A percentile compares a stretch with the other conserved stretches of the same genome.
Conservation (phyloP, 2,113 vertebrate genomes). For the Nannobrachium achirus region DNA sequence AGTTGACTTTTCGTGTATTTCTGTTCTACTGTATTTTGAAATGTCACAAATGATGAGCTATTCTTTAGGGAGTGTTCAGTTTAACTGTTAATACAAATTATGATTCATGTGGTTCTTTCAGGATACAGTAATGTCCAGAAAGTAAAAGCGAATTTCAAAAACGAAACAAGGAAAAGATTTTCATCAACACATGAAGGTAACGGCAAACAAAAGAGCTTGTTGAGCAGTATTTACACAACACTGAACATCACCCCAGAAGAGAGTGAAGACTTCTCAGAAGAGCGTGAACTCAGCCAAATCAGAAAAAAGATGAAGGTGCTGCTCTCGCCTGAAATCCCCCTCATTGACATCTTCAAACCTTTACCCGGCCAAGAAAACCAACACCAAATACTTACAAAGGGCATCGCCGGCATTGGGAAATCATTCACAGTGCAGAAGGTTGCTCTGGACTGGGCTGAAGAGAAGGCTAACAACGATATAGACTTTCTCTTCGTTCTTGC, state of each 20-base stretch:
- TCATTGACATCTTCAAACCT: conserved; percentile 30
- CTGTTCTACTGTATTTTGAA: no score
- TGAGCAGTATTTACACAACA: conserved; percentile 32
- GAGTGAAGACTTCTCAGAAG: background rate
- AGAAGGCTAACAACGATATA: background rate
- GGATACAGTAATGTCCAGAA: background rate
- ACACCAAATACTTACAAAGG: conserved; percentile 44
- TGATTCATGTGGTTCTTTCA: conserved; percentile 21
- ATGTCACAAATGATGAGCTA: no score
- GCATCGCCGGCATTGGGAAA: conserved; percentile 57
- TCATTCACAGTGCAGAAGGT: conserved; percentile 46
- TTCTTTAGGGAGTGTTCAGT: no score
- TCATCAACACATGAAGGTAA: conserved; percentile 23
- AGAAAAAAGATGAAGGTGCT: background rate
- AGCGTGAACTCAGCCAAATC: background rate
- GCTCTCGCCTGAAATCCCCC: fast-evolving
- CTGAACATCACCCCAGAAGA: conserved; percentile 22
- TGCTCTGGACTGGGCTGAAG: conserved; percentile 44
- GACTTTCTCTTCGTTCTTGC: conserved; percentile 57
- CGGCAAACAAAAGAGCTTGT: background rate
- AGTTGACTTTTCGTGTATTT: no score
- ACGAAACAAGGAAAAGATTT: conserved; percentile 2
- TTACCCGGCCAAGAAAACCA: background rate
- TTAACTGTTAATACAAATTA: no score
- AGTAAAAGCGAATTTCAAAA: background rate